Base-by-base conservation (phyloP, 2,113 vertebrate species). In the Takifugu flavidus region DNA sequence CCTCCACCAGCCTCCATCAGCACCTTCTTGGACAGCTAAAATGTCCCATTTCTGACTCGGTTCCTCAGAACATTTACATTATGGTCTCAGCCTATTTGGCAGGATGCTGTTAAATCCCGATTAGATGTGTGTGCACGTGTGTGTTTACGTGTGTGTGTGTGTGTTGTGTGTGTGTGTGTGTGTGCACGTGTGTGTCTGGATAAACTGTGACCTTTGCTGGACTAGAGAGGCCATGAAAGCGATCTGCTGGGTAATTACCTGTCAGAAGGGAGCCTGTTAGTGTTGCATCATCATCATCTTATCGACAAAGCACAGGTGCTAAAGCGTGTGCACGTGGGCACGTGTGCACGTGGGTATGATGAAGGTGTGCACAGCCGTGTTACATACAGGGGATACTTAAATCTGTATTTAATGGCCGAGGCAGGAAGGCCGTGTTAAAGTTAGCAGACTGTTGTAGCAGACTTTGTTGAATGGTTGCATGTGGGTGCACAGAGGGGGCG, bases 161-260 rank as follows among this genome's bases (percentile, higher is more conserved):
- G 49, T 50, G n/a, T 25, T 50, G 20, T 50, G 49, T 51, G 49
- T 51, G 25, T 51, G 25, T 51, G 46, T 49, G 46, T 49, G 46
- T 49, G 46, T 49, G 46, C 20, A n/a, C 27, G 49, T 51, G 49
- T 51, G 25, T 13, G 25, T 27, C 8, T 13, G 25, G 74, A 83
- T 88, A 87, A 87, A 89, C 65, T 53, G 78, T 86, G 87, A 90
- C 88, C 90, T 90, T 90, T 89, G 70, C 72, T 64, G 71, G 80
- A 83, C 83, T 78, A 65, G 51, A 62, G 72, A 80, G 77, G 71
- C 79, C 77, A 82, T 83, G 83, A 82, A 90, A 86, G 82, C 83
- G 88, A 90, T 89, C 86, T 89, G 83, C 80, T 87, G 80, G 77
- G 86, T 91, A 86, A 90, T 91, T 90, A 88, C 84, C 88, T 89